Percentiles rank a stretch among this genome's conserved stretches.
phyloP scores from a whole-genome alignment of 2,113 vertebrate genomes.

The Boleophthalmus pectinirostris region DNA sequence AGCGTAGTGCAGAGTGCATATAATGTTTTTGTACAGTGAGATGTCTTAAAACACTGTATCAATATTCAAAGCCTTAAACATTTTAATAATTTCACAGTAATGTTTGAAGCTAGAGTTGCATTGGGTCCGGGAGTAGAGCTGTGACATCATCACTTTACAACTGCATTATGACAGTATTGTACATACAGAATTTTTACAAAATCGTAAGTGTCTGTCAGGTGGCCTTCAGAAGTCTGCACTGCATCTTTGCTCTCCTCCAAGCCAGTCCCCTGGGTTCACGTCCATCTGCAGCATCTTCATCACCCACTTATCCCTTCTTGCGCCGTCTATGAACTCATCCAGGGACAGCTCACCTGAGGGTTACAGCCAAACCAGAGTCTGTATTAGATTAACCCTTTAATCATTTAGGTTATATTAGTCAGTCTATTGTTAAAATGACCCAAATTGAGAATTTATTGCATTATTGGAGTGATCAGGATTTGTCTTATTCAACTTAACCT shows the following conservation, averaged over 20 bases:
- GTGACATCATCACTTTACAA: not conserved
- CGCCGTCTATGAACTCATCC: slow-evolving; percentile 90
- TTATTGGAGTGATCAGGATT: no score
- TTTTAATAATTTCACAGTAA: not conserved
- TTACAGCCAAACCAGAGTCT: slow-evolving; percentile 11
- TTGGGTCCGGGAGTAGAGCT: not conserved
- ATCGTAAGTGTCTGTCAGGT: not conserved
- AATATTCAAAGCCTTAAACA: no score
- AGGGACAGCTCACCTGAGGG: slow-evolving; percentile 87
- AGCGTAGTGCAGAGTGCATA: no score
- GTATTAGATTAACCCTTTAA: not conserved
- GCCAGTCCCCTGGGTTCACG: slow-evolving; percentile 86
- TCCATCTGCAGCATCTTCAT: slow-evolving; percentile 98
- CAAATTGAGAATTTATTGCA: not conserved
- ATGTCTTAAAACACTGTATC: no score
- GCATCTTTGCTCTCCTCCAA: slow-evolving; percentile 79
- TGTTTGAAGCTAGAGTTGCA: not conserved
- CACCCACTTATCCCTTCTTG: slow-evolving; percentile 92
- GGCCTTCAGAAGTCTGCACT: slow-evolving; percentile 56
- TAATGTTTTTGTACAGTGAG: no score
- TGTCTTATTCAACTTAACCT: no score
- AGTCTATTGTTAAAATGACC: not conserved
- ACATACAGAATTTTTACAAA: slow-evolving; percentile 8
- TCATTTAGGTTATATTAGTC: not conserved
- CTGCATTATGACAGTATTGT: not conserved